Base-by-base conservation (phyloP, 1,140 invertebrate species). In the Brachionus sp. region DNA sequence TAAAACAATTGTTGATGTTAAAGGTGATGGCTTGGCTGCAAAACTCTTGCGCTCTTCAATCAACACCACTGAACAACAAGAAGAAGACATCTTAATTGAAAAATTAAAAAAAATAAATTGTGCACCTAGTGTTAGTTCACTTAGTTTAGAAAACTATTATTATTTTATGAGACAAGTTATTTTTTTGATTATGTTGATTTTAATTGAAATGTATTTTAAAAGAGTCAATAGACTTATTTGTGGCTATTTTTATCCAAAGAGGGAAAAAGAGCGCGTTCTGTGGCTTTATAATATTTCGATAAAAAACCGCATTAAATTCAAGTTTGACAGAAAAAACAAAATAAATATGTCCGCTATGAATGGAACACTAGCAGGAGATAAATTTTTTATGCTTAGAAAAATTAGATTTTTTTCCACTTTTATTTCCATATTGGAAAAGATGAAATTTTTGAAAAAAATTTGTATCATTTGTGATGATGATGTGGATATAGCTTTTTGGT, bases 181-280 rank as follows among this genome's bases (percentile, higher is more conserved):
- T 53, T 10, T 78, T 6, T 23, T 78, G 19, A 10, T 78, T n/a
- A 12, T 62, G 23, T 6, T 78, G 44, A 57, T 78, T 33, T 23
- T 78, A 9, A 3, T 53, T n/a, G 75, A 78, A 33, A 16, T 78
- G 23, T 78, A 78, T 50, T 33, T 78, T 5, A 78, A 78, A 62
- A 29, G 75, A 13, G 7, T 78, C 3, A 78, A 78, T 53, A 33
- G 75, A 12, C 13, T 37, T 35, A 78, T 78, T 33, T 78, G 75
- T 46, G 44, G 42, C 4, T 78, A 57, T 33, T 62, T 78, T 62
- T 78, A 78, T 29, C 39, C 39, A 33, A 62, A 78, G 25, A 29
- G 44, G n/a, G 75, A 78, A 50, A 62, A 53, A 62, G 33, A 78
- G 46, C 39, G 75, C 16, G 25, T 78, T 25, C 7, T 53, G 29